Percentiles rank a stretch among this genome's conserved stretches.
Conservation (phyloP, 2,797 vertebrate species). For the Parotocinclus haroldoi region DNA sequence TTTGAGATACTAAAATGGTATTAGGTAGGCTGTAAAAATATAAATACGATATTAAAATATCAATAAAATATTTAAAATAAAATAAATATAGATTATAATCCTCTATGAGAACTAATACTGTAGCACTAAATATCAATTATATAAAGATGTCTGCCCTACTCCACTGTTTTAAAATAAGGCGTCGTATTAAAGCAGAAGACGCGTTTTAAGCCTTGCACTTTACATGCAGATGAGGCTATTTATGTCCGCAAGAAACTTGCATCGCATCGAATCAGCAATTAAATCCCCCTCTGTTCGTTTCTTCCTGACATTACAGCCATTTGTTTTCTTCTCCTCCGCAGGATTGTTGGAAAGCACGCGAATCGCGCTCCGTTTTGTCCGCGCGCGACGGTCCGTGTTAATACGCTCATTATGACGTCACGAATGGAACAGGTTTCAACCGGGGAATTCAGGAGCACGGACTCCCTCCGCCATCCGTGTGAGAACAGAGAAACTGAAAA, state of each 20-base stretch:
- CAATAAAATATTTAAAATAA: too few relatives aligned
- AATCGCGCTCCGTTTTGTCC: constrained; percentile 87
- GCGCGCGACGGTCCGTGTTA: constrained; percentile 91
- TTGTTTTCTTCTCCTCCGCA: constrained; percentile 63
- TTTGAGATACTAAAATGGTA: too few relatives aligned
- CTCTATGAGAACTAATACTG: too few relatives aligned
- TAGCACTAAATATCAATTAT: too few relatives aligned
- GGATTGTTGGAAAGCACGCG: constrained; percentile 88
- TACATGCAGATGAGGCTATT: not conserved
- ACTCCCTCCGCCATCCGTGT: constrained; percentile 62
- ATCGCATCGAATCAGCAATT: constrained; percentile 29
- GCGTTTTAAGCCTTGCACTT: too few relatives aligned
- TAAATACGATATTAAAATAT: too few relatives aligned
- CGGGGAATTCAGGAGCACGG: constrained; percentile 79
- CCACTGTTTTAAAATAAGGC: too few relatives aligned
- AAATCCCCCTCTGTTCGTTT: constrained; percentile 64
- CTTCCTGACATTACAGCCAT: constrained; percentile 48
- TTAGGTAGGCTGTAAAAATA: too few relatives aligned
- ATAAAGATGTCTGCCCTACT: too few relatives aligned
- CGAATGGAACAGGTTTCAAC: constrained; percentile 94
- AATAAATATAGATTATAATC: too few relatives aligned
- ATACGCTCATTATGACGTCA: constrained; percentile 89
- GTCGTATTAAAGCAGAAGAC: too few relatives aligned
- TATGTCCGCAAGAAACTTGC: constrained; percentile 1
- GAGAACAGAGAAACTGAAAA: constrained; percentile 84